Conservation (phyloP, 2,888 invertebrate genomes). For the Eudasyphora cyanicolor region DNA sequence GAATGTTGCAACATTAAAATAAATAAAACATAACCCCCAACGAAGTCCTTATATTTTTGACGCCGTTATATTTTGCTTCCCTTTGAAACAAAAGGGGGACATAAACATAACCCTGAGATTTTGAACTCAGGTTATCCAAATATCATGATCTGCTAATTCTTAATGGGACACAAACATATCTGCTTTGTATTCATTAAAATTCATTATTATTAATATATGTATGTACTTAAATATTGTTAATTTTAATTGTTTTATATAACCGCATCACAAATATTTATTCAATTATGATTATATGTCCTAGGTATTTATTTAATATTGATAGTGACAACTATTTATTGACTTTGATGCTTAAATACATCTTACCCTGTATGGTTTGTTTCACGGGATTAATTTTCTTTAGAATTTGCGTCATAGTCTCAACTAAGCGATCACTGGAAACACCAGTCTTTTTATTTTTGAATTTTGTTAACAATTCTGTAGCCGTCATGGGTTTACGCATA, state of each 20-base stretch:
- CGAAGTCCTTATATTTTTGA: too few relatives aligned
- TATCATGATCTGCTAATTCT: too few relatives aligned
- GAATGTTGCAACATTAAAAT: too few relatives aligned
- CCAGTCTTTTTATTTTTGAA: slow-evolving; percentile 97
- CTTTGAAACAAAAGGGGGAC: too few relatives aligned
- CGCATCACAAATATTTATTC: background rate
- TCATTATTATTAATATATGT: too few relatives aligned
- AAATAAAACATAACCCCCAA: too few relatives aligned
- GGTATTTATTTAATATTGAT: background rate
- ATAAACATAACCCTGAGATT: too few relatives aligned
- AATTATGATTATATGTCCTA: background rate
- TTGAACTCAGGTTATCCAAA: too few relatives aligned
- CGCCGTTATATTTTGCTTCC: too few relatives aligned
- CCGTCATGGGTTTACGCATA: slow-evolving; percentile 98
- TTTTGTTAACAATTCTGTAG: slow-evolving; percentile 96
- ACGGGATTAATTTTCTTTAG: slow-evolving; percentile 96
- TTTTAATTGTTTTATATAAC: background rate
- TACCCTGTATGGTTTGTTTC: slow-evolving; percentile 94
- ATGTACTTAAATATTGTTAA: background rate
- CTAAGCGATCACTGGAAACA: slow-evolving; percentile 93
- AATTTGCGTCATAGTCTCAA: slow-evolving; percentile 96
- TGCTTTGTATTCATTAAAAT: too few relatives aligned
- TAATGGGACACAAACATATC: too few relatives aligned
- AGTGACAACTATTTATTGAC: slow-evolving; percentile 72
- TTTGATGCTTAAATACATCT: slow-evolving; percentile 96